Evolutionary conservation across 2,113 vertebrate species (phyloP).

Genomic region (Arizona elegans): DNA sequence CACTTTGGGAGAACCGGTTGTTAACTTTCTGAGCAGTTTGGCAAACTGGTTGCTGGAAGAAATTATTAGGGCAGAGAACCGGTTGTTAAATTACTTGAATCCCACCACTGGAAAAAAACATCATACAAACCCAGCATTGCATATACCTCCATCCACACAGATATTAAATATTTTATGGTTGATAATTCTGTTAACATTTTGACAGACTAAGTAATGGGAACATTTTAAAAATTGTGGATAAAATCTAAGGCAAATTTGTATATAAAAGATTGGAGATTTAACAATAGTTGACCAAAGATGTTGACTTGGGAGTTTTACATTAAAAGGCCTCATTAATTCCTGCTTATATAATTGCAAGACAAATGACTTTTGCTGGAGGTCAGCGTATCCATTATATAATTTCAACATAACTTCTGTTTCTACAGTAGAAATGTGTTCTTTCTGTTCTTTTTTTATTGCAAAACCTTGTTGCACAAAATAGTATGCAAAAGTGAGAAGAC

Average conservation of each 20-base stretch:
- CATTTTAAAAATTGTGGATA: conserved; percentile 25
- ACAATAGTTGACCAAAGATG: neutral
- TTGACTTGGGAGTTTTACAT: conserved; percentile 34
- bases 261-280: conserved; percentile 39
- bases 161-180: neutral
- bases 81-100: too few relatives aligned
- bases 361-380: conserved; percentile 12
- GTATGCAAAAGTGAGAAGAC: conserved; percentile 40
- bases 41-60: too few relatives aligned
- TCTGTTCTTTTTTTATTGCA: conserved; percentile 39
- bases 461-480: conserved; percentile 37
- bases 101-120: too few relatives aligned
- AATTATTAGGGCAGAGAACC: too few relatives aligned
- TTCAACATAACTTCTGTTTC: conserved; percentile 21
- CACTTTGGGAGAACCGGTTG: too few relatives aligned
- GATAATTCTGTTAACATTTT: neutral
- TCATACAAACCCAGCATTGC: neutral
- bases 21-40: too few relatives aligned
- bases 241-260: neutral
- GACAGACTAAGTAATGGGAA: neutral
- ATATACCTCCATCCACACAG: neutral
- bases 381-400: conserved; percentile 38
- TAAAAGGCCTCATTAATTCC: conserved; percentile 45
- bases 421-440: conserved; percentile 33
- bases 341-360: conserved; percentile 33